Evolutionary conservation across 1,140 invertebrate genomes (phyloP), one percentile per base, ranked within the genome.

Genomic region (Anagrus nilaparvatae): DNA sequence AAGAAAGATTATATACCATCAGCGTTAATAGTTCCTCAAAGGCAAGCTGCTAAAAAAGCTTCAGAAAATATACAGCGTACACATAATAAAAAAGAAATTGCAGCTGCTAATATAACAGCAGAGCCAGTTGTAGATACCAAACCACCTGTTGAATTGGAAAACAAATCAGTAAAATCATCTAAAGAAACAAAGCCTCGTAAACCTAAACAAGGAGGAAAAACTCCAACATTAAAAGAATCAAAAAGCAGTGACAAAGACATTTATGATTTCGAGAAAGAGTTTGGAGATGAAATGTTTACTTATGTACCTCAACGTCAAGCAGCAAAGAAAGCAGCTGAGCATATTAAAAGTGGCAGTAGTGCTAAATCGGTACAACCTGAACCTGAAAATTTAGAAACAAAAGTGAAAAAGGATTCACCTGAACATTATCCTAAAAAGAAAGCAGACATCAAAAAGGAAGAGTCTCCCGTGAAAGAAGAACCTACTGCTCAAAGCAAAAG

Each of bases 251-350:
- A n/a, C n/a, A n/a, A n/a, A n/a, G 62, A 79, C 46, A 63, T 78
- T 7, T 77, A 76, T 52, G 77, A 79, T 44, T 75, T 79, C 46
- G 77, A 78, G 48, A 74, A 76, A 47, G 73, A 78, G 20, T 69
- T 65, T 43, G 77, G 77, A 28, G 69, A 74, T 46, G 84, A 87
- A 55, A 78, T 84, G 47, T 65, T 89, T 13, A 78, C 84, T 2
- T 87, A 88, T 64, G 88, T 92, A 25, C 88, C 88, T 1, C 87
- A 91, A 59, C 67, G 88, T 27, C 84, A 89, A 66, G 88, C 88
- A 4, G 88, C 88, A 24, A 90, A 89, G 58, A 92, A 92, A 61
- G 87, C 87, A 3, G 85, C 85, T 9, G 86, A 87, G 51, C 86
- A 89, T 55, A 84, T 91, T 28, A 89, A 90, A 55, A 87, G 81